Evolutionary conservation across 2,888 invertebrate genomes (phyloP).

Genomic region (Aspidiotus destructor): DNA sequence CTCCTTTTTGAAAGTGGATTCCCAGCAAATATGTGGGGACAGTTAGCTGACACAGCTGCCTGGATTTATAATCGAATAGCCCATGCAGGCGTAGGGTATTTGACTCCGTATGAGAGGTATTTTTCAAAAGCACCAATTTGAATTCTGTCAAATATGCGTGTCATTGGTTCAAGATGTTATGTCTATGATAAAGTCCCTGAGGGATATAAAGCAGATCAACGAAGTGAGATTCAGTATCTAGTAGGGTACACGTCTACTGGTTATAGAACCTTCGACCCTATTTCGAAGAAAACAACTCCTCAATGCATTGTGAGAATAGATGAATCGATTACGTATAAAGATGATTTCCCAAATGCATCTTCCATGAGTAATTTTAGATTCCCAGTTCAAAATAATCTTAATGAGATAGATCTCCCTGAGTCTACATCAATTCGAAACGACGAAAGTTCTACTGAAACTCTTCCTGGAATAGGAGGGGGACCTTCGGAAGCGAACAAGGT

Average conservation of each 20-base stretch:
- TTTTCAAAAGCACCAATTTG: background rate
- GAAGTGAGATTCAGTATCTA: background rate
- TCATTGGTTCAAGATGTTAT: background rate
- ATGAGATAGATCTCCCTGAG: background rate
- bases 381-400: background rate
- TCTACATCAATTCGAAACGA: background rate
- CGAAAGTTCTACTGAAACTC: background rate
- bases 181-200: background rate
- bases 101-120: constrained; percentile 2
- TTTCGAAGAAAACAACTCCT: background rate
- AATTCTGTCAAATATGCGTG: background rate
- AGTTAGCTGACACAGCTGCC: too few species aligned
- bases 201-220: background rate
- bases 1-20: too few species aligned
- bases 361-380: background rate
- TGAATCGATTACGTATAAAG: background rate
- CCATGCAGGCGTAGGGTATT: too few species aligned
- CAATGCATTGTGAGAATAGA: background rate
- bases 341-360: background rate
- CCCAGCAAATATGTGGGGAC: too few species aligned
- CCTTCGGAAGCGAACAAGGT: too few species aligned
- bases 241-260: background rate
- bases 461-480: constrained; percentile 1
- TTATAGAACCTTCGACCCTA: background rate
- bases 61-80: too few species aligned